Conservation (phyloP, 2,888 invertebrate species). For the Cheilosia pagana region DNA sequence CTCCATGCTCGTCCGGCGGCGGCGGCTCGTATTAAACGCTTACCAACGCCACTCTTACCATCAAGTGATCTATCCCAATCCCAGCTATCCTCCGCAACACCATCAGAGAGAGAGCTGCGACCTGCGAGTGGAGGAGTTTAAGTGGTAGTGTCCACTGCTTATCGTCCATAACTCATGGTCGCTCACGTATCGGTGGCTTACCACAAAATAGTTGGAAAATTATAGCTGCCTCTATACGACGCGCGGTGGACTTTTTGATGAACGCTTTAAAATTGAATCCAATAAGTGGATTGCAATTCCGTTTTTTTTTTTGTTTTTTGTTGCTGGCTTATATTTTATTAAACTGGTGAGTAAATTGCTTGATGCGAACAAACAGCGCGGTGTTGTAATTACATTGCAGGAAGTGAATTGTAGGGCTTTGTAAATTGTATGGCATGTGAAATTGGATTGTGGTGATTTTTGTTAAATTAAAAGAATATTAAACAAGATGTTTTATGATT, state of each 20-base stretch:
- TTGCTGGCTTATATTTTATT: slow-evolving; percentile 43
- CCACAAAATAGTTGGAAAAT: slow-evolving; percentile 74
- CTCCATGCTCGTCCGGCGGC: slow-evolving; percentile 64
- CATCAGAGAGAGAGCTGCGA: too few species aligned
- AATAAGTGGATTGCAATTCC: slow-evolving; percentile 61
- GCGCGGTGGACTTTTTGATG: slow-evolving; percentile 40
- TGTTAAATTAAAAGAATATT: slow-evolving; percentile 1
- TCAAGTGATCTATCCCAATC: slow-evolving; percentile 2
- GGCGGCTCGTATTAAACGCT: slow-evolving; percentile 71
- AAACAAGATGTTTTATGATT: not conserved
- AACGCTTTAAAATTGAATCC: slow-evolving; percentile 72
- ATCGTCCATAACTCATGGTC: slow-evolving; percentile 74
- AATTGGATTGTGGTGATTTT: slow-evolving; percentile 12
- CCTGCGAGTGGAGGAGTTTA: slow-evolving; percentile 23
- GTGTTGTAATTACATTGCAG: slow-evolving; percentile 30
- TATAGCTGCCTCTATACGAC: slow-evolving; percentile 48
- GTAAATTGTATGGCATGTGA: not conserved
- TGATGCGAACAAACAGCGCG: slow-evolving; percentile 42
- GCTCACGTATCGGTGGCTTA: slow-evolving; percentile 75
- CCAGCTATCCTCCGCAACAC: too few species aligned
- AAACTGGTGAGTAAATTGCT: slow-evolving; percentile 50
- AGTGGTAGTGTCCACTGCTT: slow-evolving; percentile 66
- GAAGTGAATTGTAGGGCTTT: slow-evolving; percentile 10
- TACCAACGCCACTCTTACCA: slow-evolving; percentile 8
- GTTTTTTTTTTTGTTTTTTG: slow-evolving; percentile 3